Conservation (phyloP, 2,888 invertebrate species). For the Thera obeliscata region DNA sequence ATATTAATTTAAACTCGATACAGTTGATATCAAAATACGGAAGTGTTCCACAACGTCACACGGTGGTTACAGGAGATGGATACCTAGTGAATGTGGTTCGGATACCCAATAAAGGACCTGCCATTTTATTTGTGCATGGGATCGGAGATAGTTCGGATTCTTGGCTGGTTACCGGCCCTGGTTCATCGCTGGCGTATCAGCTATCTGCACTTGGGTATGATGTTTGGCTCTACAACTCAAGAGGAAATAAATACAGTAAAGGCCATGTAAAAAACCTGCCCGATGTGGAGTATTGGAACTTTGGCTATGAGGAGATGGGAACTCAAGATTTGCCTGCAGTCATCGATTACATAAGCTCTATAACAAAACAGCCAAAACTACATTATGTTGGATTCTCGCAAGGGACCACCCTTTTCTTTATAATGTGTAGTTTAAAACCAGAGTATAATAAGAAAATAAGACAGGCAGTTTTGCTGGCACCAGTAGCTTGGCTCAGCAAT, state of each 20-base stretch:
- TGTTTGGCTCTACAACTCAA: conserved; percentile 71
- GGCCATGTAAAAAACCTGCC: conserved; percentile 56
- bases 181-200: conserved; percentile 63
- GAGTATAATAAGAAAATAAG: conserved; percentile 70
- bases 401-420: conserved; percentile 71
- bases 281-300: conserved; percentile 66
- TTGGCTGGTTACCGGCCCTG: conserved; percentile 70
- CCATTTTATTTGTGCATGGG: conserved; percentile 70
- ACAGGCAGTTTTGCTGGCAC: conserved; percentile 69
- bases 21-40: conserved; percentile 67
- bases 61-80: conserved; percentile 67
- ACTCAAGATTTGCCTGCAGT: conserved; percentile 68
- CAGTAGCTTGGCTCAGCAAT: conserved; percentile 65
- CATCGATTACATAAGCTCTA: conserved; percentile 64
- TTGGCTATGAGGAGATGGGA: conserved; percentile 76
- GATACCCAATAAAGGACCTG: conserved; percentile 65
- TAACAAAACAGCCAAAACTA: conserved; percentile 54
- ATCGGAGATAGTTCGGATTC: conserved; percentile 74
- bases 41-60: conserved; percentile 57
- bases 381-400: conserved; percentile 76
- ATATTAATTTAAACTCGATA: conserved; percentile 62
- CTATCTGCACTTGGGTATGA: conserved; percentile 67
- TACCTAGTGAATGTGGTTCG: conserved; percentile 65
- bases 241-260: conserved; percentile 75
- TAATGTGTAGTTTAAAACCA: conserved; percentile 67